phyloP scores from a whole-genome alignment of 30 jellyfish, hydroid and myxozoan species.

The Turritopsis dohrnii region DNA sequence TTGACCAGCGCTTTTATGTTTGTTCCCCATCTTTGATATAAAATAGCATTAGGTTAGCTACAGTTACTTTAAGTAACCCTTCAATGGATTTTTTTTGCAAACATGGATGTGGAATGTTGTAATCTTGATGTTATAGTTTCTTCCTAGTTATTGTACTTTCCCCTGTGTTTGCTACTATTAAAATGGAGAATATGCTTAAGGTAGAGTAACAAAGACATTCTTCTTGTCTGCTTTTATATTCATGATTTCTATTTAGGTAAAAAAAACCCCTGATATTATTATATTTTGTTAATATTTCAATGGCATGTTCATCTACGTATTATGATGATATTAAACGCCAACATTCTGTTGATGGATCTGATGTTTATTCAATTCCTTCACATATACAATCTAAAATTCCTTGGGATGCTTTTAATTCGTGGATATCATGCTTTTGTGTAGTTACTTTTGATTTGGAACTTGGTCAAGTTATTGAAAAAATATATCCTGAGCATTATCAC shows the following conservation, averaged over 20 bases:
- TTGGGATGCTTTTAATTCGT: constrained; percentile 65
- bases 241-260: not conserved
- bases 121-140: too few relatives aligned
- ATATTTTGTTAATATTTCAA: not conserved
- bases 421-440: constrained; percentile 84
- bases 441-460: constrained; percentile 89
- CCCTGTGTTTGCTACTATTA: too few relatives aligned
- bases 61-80: too few relatives aligned
- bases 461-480: constrained; percentile 89
- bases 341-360: not conserved
- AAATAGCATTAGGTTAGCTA: too few relatives aligned
- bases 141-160: too few relatives aligned
- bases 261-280: not conserved
- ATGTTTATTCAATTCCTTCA: not conserved
- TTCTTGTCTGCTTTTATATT: too few relatives aligned
- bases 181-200: too few relatives aligned
- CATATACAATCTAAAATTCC: constrained; percentile 21
- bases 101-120: too few relatives aligned
- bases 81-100: too few relatives aligned
- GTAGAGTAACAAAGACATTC: too few relatives aligned
- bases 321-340: not conserved
- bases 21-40: too few relatives aligned
- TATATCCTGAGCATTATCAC: constrained; percentile 61
- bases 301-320: not conserved
- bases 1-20: too few relatives aligned